Evolutionary conservation across 2,797 vertebrate species (phyloP), one percentile per base, ranked within the genome.

Genomic region (Carcharodon carcharias): DNA sequence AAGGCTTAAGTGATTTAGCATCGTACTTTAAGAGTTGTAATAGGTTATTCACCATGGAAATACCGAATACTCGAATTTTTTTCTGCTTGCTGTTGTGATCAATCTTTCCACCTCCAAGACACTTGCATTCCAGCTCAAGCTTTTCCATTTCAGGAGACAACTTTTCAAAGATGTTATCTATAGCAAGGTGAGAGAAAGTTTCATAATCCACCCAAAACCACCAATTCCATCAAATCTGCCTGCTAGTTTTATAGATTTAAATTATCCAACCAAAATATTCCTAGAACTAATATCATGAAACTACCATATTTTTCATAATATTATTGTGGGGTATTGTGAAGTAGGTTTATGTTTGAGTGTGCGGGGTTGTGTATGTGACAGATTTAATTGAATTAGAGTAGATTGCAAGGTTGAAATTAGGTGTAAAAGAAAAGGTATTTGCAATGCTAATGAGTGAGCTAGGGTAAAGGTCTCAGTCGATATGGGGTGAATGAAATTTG

Each of bases 101-200:
- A 5, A 99, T 99, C 97, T 99, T 99, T 6, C 99, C 99, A 96
- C 99, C 99, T 97, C 98, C 99, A 0, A 99, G 98, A 96, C 98
- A 99, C 96, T 97, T 98, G 96, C 98, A 98, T 96, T 98, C 98
- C 96, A 99, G 97, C 35, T 98, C 98, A 96, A 99, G 97, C 67
- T 98, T 97, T 96, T 98, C 98, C 98, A 99, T 97, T 65, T 98
- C 98, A 1, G 98, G 98, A 67, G 80, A 98, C 96, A 99, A 97
- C 96, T 98, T 99, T 95, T 99, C 99, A 98, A 99, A 99, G 97
- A 99, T 99, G 96, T 99, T 98, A 98, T 98, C 99, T 99, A 97
- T n/a, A 97, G 97, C 77, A 95, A 77, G 93, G 96, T 45, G 16
- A 40, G 50, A 40, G 50, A 18, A 54, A 18, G 54, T 31, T 77